Evolutionary conservation across 2,888 invertebrate species (phyloP), one percentile per base, ranked within the genome.

Genomic region (Myopa tessellatipennis): DNA sequence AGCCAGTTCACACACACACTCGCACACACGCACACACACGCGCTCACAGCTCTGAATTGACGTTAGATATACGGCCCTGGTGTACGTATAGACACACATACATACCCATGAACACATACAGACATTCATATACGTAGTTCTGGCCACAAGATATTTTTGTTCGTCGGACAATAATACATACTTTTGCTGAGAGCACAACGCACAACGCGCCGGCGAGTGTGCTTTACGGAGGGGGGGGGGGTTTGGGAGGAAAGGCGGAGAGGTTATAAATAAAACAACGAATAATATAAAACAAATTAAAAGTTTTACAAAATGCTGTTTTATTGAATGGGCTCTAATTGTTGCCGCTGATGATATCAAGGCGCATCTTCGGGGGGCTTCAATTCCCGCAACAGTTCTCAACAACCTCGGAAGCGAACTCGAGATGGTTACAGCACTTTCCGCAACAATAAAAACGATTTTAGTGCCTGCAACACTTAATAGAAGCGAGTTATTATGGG

Each of bases 391-490:
- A 26, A 6, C n/a, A 58, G n/a, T n/a, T 26, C 61, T 10, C 61
- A 3, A 26, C 61, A 50, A n/a, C 67, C 36, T 38, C 55, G 76
- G 75, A 36, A 80, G 77, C 80, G 80, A 81, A 81, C 79, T 79
- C 80, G 58, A 80, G 79, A 77, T 76, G 81, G 79, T 81, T 81
- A 81, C 77, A 81, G 77, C 78, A 73, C 80, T 81, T 58, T 81
- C 79, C 79, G 79, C 79, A 81, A 78, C 79, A 80, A 79, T 80
- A 82, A 81, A 80, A 82, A 77, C 55, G 65, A 81, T 81, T 81
- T 81, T 81, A 81, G 79, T 79, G 79, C 79, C n/a, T 77, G 76
- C 80, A 81, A 79, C 81, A 82, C 81, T 82, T 79, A 78, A 81
- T 82, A 80, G 80, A 79, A 80, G n/a, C 63, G 60, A 73, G 60